Evolutionary conservation across 2,113 vertebrate genomes (phyloP), one percentile per base, ranked within the genome.

Genomic region (Rallus limicola): DNA sequence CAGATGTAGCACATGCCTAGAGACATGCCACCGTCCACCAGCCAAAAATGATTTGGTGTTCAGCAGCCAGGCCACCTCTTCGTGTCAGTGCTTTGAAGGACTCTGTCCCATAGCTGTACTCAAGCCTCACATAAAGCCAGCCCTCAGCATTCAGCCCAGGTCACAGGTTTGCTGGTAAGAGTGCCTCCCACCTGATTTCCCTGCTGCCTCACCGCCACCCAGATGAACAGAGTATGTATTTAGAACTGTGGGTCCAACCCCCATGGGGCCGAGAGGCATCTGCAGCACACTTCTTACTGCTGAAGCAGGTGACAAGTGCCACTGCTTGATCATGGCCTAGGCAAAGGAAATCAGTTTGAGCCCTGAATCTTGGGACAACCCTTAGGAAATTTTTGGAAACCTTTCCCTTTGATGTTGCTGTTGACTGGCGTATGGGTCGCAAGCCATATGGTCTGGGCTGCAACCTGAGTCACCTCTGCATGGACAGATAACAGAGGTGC

Each of bases 401-500:
- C 34, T 68, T 80, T 84, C 7, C 18, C 53, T 93, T 44, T 50
- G 34, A 44, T 0, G 1, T 69, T 52, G 55, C 74, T 68, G 68
- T 74, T 16, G 12, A 11, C 86, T 63, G 34, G 40, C 21, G 53
- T 82, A 21, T 0, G 2, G 29, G 31, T 65, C 2, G 1, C 69
- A 75, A 56, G 48, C 50, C 1, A 0, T 25, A 33, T 0, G 0
- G 44, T 78, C 38, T 26, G 6, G 40, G 9, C 44, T 55, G 16
- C 53, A 62, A 9, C 42, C 33, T 29, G 28, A 29, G 52, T 60
- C 44, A 59, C 42, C 42, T 80, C 68, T 75, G 18, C 38, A 14
- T 31, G 50, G 65, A 17, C 24, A 50, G 28, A 50, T 50, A 53
- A 23, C 2, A 2, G 34, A 92, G 34, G 25, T 71, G 40, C 34